These are phyloP conservation scores for Aquatica leii DNA, from an alignment of 2,888 invertebrate genomes.

Conservation along the genomic window DNA sequence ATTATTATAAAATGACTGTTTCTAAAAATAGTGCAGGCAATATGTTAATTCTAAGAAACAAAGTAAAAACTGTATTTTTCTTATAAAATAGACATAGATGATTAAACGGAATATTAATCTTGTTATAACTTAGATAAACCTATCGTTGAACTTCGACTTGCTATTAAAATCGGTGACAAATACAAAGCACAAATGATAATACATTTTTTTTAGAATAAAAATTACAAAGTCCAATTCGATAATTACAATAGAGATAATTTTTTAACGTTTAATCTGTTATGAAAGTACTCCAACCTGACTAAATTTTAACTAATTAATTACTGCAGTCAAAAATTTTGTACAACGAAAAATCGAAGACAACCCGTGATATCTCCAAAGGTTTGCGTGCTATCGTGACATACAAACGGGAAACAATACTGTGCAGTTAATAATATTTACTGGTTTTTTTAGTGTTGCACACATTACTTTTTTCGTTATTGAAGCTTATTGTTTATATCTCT, in stretches of 20 bases:
- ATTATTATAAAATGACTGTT: too few relatives aligned
- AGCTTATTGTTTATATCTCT: background rate
- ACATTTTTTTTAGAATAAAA: too few relatives aligned
- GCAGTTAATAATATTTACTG: conserved; percentile 9
- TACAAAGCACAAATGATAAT: too few relatives aligned
- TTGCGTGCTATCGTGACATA: conserved; percentile 26
- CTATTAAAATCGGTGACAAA: background rate
- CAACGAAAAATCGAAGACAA: conserved; percentile 24
- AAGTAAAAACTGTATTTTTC: too few relatives aligned
- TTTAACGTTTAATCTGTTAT: too few relatives aligned
- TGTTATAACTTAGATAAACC: background rate
- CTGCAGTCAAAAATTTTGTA: conserved; percentile 24
- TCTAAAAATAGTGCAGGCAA: too few relatives aligned
- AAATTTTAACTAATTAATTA: conserved; percentile 23
- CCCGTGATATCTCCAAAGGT: conserved; percentile 24
- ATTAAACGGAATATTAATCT: too few relatives aligned
- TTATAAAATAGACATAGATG: too few relatives aligned
- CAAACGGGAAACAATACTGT: conserved; percentile 11
- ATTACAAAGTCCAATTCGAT: too few relatives aligned
- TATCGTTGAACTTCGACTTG: background rate
- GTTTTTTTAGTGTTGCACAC: conserved; percentile 1
- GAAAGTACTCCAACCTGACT: background rate
- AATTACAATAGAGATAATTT: too few relatives aligned
- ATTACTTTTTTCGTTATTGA: background rate
- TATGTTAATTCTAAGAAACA: too few relatives aligned